phyloP scores from a whole-genome alignment of 2,797 vertebrate species.

The Scolopax rusticola region DNA sequence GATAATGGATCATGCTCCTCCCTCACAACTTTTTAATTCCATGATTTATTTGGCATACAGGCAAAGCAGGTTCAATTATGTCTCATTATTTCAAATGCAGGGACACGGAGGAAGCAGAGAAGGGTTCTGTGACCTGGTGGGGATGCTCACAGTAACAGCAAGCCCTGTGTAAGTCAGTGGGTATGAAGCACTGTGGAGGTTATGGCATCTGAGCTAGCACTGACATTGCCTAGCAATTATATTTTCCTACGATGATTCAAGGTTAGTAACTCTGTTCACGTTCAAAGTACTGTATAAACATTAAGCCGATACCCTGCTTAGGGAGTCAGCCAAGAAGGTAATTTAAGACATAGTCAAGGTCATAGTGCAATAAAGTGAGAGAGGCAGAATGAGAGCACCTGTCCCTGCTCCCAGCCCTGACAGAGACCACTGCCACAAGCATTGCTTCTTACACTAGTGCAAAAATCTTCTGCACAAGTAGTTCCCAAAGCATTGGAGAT shows the following conservation, averaged over 20 bases:
- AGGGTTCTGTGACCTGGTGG: neutral
- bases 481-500: neutral
- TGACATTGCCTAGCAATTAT: neutral
- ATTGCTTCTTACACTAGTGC: neutral
- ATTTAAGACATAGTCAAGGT: neutral
- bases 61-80: neutral
- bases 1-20: neutral
- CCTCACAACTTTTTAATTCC: neutral
- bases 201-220: neutral
- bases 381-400: neutral
- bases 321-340: neutral
- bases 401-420: neutral
- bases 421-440: neutral
- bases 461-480: rapidly evolving
- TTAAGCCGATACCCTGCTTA: neutral
- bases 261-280: rapidly evolving
- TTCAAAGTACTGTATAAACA: neutral
- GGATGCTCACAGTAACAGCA: neutral
- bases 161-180: neutral
- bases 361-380: neutral
- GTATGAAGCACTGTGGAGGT: neutral
- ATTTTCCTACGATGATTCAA: neutral
- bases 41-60: neutral
- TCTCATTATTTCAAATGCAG: neutral
- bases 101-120: neutral